A percentile compares a stretch with the other conserved stretches of the same genome.
Evolutionary conservation across 1,140 invertebrate species (phyloP).

Genomic region (Anastrepha ludens): DNA sequence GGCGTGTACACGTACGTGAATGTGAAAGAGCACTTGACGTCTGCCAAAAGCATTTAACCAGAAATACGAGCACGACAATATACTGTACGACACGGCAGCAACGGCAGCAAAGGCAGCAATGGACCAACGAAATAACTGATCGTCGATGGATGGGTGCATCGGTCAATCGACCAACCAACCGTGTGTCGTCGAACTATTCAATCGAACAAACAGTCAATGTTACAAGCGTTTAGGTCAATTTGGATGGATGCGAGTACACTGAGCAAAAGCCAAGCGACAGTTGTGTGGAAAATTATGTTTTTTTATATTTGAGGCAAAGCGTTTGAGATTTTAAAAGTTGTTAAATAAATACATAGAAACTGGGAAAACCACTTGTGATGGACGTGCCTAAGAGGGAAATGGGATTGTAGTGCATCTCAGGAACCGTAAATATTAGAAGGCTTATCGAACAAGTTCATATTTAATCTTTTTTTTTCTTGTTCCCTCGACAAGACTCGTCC

Average conservation of each 20-base stretch:
- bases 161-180: conserved; percentile 41
- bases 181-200: conserved; percentile 3
- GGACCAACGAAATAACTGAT: conserved; percentile 18
- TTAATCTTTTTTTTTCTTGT: no score
- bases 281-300: no score
- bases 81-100: background rate
- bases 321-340: no score
- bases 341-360: no score
- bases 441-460: no score
- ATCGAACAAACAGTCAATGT: conserved; percentile 45
- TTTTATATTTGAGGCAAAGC: no score
- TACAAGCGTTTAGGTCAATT: conserved; percentile 31
- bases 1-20: conserved; percentile 22
- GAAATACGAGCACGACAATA: conserved; percentile 23
- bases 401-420: no score
- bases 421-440: no score
- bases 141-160: conserved; percentile 1
- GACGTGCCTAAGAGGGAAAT: no score
- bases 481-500: no score
- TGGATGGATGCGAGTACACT: background rate
- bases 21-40: conserved; percentile 48
- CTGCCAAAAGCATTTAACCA: conserved; percentile 54
- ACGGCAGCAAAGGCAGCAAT: background rate
- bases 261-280: background rate
- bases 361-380: no score